Base-by-base conservation (phyloP, 2,888 invertebrate species). In the Trachelus troglodyta region DNA sequence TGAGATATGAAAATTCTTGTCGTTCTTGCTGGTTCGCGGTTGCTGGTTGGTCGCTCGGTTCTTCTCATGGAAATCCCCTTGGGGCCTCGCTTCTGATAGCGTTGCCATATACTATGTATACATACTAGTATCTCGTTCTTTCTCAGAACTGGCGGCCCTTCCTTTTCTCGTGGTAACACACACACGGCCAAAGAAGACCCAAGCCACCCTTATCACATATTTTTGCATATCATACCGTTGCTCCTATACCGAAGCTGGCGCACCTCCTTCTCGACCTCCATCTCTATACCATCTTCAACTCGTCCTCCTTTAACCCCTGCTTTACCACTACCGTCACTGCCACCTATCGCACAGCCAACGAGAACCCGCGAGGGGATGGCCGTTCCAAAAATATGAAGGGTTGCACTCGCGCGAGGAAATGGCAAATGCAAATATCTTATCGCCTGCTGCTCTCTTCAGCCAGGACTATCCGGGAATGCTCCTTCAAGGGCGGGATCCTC, bases 1-100 rank as follows among this genome's bases (percentile, higher is more conserved):
- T 85, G 86, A 87, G 88, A 88, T 88, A 89, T 89, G 87, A 89
- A 89, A 88, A 88, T 89, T 89, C 88, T 83, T 86, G 83, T 84
- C 87, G 82, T 87, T 83, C 84, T 85, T 86, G 86, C 85, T 85
- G 85, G 83, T 83, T 75, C 35, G 77, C 79, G 83, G 81, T 79
- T 83, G 81, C 82, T 79, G 82, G 83, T 84, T 81, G 81, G 81
- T 83, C 79, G 83, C 79, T 81, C 79, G 83, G 79, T 79, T 82
- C 81, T 80, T 79, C 78, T 68, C 79, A 81, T 15, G 69, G 81
- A 74, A 81, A 82, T 81, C 80, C 85, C 86, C 86, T 79, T 80
- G 85, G 87, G 87, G 84, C 85, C 84, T 80, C 80, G 80, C 83
- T 81, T 86, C 85, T 85, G 87, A 87, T 87, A 87, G 86, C 85